Evolutionary conservation across 2,888 invertebrate species (phyloP).

Genomic region (Tuberolachnus salignus): DNA sequence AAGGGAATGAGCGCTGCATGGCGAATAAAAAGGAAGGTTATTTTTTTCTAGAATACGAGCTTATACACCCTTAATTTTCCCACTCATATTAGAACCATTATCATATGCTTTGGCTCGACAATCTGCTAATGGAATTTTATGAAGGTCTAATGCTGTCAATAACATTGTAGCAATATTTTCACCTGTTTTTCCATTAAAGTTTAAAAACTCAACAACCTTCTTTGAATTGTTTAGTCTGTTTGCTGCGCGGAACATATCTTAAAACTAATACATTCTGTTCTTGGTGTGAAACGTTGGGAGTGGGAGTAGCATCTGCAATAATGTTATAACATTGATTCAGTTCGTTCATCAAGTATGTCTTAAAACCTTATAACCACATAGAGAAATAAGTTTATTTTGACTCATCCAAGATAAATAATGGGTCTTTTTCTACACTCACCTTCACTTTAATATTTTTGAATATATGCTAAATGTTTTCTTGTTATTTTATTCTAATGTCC

Average conservation of each 20-base stretch:
- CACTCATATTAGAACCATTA: no score
- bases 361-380: constrained; percentile 47
- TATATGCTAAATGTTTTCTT: constrained; percentile 51
- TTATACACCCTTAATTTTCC: no score
- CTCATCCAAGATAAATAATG: constrained; percentile 51
- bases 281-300: constrained; percentile 38
- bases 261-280: constrained; percentile 42
- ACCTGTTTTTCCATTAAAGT: constrained; percentile 8
- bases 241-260: background rate
- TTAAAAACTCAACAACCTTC: background rate
- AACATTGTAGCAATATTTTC: constrained; percentile 13
- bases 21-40: no score
- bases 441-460: no score
- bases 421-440: no score
- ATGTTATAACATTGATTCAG: constrained; percentile 32
- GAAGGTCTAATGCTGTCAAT: constrained; percentile 3
- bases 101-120: no score
- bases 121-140: no score
- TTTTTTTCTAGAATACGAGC: background rate
- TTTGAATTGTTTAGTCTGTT: background rate
- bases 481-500: constrained; percentile 57
- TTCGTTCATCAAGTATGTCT: constrained; percentile 36
- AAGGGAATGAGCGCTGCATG: background rate
- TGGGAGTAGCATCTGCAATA: constrained; percentile 46
- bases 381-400: constrained; percentile 51